phyloP scores from a whole-genome alignment of 2,797 vertebrate genomes.

The Sylvia borin region DNA sequence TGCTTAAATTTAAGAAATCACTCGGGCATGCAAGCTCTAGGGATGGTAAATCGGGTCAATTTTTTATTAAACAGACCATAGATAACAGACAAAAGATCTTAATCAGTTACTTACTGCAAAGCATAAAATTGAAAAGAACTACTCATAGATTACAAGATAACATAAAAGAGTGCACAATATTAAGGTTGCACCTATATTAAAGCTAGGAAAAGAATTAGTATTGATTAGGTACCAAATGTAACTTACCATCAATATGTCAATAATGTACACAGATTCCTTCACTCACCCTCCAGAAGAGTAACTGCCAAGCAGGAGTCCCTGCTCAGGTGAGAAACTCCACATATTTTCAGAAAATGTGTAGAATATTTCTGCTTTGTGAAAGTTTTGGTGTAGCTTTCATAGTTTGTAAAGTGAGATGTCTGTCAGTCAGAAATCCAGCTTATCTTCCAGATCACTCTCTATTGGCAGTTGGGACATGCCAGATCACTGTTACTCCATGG shows the following conservation, averaged over 20 bases:
- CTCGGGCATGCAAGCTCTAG: neutral
- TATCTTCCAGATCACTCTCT: neutral
- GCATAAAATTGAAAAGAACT: neutral
- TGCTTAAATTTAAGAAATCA: neutral
- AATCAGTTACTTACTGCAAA: neutral
- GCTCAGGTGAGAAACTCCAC: neutral
- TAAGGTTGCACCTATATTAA: neutral
- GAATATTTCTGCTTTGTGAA: neutral
- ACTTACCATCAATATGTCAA: neutral
- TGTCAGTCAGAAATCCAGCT: neutral
- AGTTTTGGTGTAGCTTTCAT: neutral
- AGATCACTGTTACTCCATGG: neutral
- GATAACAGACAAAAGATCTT: neutral
- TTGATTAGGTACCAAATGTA: neutral
- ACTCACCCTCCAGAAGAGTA: neutral
- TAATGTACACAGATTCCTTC: neutral
- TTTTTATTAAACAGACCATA: neutral
- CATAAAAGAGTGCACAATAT: neutral
- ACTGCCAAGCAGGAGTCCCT: fast-evolving
- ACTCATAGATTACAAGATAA: neutral
- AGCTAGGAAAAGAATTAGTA: neutral
- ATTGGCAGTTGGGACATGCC: neutral
- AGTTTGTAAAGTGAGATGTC: neutral
- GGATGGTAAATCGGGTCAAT: neutral
- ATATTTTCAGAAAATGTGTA: neutral